Conservation (phyloP, 2,113 vertebrate genomes). For the Gasterosteus aculeatus region DNA sequence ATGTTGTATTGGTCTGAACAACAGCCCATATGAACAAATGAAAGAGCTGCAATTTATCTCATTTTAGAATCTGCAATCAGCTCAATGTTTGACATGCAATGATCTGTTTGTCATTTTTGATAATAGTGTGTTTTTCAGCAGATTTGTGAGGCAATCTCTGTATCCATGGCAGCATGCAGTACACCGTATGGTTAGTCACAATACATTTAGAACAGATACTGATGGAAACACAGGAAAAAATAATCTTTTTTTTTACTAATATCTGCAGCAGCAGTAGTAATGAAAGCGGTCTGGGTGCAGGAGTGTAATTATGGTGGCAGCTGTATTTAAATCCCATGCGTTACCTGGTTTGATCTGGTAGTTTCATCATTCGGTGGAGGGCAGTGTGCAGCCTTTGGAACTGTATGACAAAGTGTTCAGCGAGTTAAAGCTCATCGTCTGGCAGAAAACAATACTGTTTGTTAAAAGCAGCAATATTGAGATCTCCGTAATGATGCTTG, state of each 20-base stretch:
- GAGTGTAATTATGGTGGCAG: slow-evolving; percentile 19
- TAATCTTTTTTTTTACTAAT: slow-evolving; percentile 3
- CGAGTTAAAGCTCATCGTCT: slow-evolving; percentile 62
- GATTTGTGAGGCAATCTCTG: slow-evolving; percentile 16
- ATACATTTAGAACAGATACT: neutral
- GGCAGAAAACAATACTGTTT: neutral
- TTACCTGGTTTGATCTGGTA: slow-evolving; percentile 84
- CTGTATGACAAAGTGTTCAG: slow-evolving; percentile 77
- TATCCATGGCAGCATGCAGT: slow-evolving; percentile 51
- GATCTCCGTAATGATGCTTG: neutral
- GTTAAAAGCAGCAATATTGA: neutral
- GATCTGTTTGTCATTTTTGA: slow-evolving; percentile 3
- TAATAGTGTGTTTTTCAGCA: slow-evolving; percentile 5
- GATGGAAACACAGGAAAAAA: slow-evolving; percentile 6
- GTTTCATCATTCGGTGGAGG: slow-evolving; percentile 87
- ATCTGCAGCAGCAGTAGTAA: neutral
- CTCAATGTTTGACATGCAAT: neutral
- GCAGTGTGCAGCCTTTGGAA: slow-evolving; percentile 90
- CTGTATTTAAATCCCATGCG: slow-evolving; percentile 12
- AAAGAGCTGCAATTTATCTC: neutral
- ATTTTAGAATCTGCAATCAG: neutral
- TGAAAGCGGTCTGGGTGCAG: neutral
- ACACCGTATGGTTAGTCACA: slow-evolving; percentile 23
- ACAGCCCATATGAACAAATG: neutral
- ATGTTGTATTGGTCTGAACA: neutral